Base-by-base conservation (phyloP, 1,140 invertebrate species). In the Eumaeus atala region DNA sequence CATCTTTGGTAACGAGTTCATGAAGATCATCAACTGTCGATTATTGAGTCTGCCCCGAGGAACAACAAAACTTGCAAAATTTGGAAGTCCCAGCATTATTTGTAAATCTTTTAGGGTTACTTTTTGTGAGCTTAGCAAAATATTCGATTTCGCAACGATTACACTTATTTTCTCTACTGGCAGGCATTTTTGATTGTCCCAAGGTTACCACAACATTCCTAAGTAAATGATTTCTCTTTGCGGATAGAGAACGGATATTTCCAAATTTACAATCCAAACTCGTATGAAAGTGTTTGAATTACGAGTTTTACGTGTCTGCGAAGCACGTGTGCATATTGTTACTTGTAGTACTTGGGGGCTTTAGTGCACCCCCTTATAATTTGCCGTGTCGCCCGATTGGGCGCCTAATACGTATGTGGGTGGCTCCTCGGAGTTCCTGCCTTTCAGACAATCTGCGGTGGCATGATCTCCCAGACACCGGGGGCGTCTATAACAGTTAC, bases 61-160 rank as follows among this genome's bases (percentile, higher is more conserved):
- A 86, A 90, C 56, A 71, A 90, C 66, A 88, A 88, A 64, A 89
- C 89, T 66, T 76, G 88, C 87, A 62, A 87, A 88, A 6, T 89
- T 87, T 10, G 74, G 17, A 0, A 60, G 48, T 5, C 64, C 66
- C 38, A 64, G 42, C 36, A 77, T 14, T 12, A 58, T 67, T 38
- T 75, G 74, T 1, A 70, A 10, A 4, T 72, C 61, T 51, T 59
- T 60, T 35, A 78, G 12, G 0, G 14, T 51, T 10, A 53, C 48
- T 3, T 53, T 56, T 35, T 51, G 6, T 57, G 35, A 10, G 7
- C 34, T n/a, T 28, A 55, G 37, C 1, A 54, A 28, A 9, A 40
- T 12, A 14, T 4, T n/a, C 1, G 21, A 16, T 6, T 28, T 52
- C 35, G 53, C 38, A 40, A 37, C 10, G 16, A 61, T 51, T 3